Percentiles rank a stretch among this genome's conserved stretches.
Conservation (phyloP, 1,140 invertebrate genomes). For the Microvelia longipes region DNA sequence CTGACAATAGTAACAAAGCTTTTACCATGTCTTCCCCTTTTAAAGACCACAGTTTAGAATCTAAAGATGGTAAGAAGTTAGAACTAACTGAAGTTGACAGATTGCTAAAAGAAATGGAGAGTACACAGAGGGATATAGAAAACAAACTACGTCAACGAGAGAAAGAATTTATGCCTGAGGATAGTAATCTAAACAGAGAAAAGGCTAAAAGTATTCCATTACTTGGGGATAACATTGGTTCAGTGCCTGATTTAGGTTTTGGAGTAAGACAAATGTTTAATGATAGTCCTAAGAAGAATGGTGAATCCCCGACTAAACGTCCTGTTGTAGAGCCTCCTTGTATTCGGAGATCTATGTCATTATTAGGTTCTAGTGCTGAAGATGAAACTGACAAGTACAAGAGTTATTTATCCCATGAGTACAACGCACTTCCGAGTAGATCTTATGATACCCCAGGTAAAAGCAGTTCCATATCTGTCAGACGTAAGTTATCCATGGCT, state of each 20-base stretch:
- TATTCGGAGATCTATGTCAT: slow-evolving; percentile 4
- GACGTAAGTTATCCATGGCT: too few relatives aligned
- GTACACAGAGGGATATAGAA: slow-evolving; percentile 28
- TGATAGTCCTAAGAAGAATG: background rate
- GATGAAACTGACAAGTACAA: slow-evolving; percentile 2
- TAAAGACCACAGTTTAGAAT: background rate
- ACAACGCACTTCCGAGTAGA: too few relatives aligned
- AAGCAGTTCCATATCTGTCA: too few relatives aligned
- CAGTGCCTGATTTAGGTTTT: slow-evolving; percentile 30
- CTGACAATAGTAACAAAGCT: background rate
- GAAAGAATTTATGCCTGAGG: slow-evolving; percentile 2
- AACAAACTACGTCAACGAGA: slow-evolving; percentile 17
- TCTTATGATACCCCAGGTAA: too few relatives aligned
- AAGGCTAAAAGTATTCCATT: background rate
- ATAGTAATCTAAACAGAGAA: background rate
- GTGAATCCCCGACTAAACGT: slow-evolving; percentile 2
- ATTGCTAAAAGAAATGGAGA: slow-evolving; percentile 32
- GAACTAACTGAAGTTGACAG: slow-evolving; percentile 32
- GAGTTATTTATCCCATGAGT: slow-evolving; percentile 2
- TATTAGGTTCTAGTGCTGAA: slow-evolving; percentile 5
- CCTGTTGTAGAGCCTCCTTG: slow-evolving; percentile 10
- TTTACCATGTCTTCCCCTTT: background rate
- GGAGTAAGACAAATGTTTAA: slow-evolving; percentile 23
- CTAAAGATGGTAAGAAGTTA: slow-evolving; percentile 24
- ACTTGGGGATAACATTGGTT: slow-evolving; percentile 25